Conservation (phyloP, 2,797 vertebrate species). For the Pseudochirops corinnae region DNA sequence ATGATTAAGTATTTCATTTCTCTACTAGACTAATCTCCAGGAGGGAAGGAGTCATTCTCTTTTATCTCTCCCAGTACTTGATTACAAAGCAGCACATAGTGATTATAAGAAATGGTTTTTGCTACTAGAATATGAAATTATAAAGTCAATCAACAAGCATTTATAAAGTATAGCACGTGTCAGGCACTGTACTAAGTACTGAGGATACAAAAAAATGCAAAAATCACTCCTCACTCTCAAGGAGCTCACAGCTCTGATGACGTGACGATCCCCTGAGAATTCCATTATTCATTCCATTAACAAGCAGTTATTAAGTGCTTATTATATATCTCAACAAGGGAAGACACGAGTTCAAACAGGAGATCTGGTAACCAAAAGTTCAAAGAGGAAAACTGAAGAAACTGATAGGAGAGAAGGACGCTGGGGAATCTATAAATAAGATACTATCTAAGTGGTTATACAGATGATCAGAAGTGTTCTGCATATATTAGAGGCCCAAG, state of each 20-base stretch:
- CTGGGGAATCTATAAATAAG: not conserved
- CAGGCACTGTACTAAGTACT: not conserved
- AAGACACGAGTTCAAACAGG: constrained; percentile 10
- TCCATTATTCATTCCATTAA: not conserved
- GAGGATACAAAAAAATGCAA: not conserved
- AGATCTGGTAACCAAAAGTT: not conserved
- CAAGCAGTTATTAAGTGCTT: not conserved
- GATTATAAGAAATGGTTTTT: not conserved
- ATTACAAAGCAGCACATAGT: not conserved
- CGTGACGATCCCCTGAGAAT: not conserved
- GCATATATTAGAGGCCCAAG: not conserved
- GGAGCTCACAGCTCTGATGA: not conserved
- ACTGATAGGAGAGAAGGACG: not conserved
- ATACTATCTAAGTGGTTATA: not conserved
- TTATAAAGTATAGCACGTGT: not conserved
- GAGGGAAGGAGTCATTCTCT: not conserved
- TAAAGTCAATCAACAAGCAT: not conserved
- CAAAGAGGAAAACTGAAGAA: not conserved
- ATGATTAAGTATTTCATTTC: not conserved
- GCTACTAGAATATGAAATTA: not conserved
- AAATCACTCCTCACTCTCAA: not conserved
- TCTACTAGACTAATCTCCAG: not conserved
- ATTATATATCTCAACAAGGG: not conserved
- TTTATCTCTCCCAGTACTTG: not conserved
- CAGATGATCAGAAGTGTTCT: not conserved